These are phyloP conservation scores for Ctenosaura bakeri DNA, from an alignment of 2,797 vertebrate species.

Conservation along the genomic window DNA sequence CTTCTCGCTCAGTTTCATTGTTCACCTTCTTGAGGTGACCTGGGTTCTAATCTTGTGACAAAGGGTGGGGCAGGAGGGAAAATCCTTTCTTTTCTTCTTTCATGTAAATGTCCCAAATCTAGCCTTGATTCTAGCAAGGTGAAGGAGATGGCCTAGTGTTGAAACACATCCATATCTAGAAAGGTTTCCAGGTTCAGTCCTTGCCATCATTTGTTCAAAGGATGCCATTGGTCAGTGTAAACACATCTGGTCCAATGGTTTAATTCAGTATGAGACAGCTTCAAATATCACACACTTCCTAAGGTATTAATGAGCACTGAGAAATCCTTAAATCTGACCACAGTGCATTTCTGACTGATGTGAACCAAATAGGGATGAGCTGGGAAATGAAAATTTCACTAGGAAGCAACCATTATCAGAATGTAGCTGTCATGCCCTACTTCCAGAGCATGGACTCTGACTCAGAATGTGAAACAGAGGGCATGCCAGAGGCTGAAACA, in stretches of 20 bases:
- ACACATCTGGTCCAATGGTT: not conserved
- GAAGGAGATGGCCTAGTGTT: not conserved
- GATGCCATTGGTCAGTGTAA: not conserved
- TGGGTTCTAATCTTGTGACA: no score
- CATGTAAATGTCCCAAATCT: no score
- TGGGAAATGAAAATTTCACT: not conserved
- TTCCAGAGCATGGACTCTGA: no score
- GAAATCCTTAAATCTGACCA: not conserved
- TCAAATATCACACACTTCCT: not conserved
- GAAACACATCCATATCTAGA: not conserved
- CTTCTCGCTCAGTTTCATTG: no score
- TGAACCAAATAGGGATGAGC: no score
- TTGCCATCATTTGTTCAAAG: not conserved
- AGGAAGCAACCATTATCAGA: not conserved
- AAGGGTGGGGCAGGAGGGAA: no score
- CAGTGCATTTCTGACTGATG: not conserved
- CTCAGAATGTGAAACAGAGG: no score
- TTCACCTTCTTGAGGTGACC: no score
- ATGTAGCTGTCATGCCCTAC: no score
- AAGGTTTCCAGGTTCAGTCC: not conserved
- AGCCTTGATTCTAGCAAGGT: not conserved
- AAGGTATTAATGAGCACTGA: not conserved
- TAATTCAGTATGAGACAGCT: not conserved
- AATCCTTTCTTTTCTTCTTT: no score
- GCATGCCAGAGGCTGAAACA: no score